These are phyloP conservation scores for Lytechinus pictus DNA, from an alignment of 35 echinoderm and acorn worm species.

Conservation along the genomic window DNA sequence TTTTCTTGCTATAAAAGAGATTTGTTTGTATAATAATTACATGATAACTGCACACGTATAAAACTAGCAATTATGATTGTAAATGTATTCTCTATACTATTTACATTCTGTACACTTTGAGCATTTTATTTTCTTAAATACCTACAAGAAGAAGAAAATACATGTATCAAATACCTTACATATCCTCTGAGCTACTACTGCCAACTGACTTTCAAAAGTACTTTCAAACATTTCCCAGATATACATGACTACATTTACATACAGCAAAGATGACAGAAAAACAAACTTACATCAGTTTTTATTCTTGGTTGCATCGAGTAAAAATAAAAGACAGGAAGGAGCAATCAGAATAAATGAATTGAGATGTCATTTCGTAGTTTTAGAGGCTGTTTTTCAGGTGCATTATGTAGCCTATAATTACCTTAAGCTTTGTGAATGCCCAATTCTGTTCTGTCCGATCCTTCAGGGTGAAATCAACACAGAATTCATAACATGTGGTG, in stretches of 20 bases:
- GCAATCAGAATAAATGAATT: background rate
- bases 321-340: background rate
- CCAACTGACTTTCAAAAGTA: background rate
- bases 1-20: constrained; percentile 13
- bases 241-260: background rate
- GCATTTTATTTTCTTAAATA: background rate
- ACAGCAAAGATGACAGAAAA: background rate
- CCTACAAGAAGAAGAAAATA: background rate
- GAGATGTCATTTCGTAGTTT: background rate
- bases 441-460: too few relatives aligned
- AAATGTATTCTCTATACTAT: background rate
- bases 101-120: background rate
- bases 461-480: too few relatives aligned
- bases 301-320: background rate
- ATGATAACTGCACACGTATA: background rate
- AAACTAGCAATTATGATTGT: background rate
- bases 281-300: background rate
- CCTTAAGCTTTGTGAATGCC: too few relatives aligned
- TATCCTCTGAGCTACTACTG: background rate
- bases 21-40: background rate
- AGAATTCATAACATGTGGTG: too few relatives aligned
- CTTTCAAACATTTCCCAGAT: background rate
- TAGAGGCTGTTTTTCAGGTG: background rate
- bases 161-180: background rate
- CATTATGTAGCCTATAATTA: background rate